Evolutionary conservation across 2,113 vertebrate genomes (phyloP).

Genomic region (Tupaia chinensis): DNA sequence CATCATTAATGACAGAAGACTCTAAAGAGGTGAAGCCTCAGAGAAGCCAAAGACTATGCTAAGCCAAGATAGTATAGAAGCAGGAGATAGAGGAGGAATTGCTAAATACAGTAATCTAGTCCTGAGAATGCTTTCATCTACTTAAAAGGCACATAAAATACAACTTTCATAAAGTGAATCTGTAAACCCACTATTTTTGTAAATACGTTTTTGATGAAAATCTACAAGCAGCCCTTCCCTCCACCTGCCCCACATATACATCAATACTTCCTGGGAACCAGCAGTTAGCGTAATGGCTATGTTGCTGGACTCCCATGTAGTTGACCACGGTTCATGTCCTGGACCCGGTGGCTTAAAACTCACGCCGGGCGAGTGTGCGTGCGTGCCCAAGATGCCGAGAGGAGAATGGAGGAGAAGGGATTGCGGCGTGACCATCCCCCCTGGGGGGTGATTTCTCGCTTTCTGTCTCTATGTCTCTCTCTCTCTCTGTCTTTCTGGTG

Average conservation of each 20-base stretch:
- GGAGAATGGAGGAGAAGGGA: too few species aligned
- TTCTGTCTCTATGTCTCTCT: too few species aligned
- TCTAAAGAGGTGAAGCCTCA: neutral
- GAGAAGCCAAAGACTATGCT: neutral
- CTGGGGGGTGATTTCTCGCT: too few species aligned
- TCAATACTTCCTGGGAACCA: neutral
- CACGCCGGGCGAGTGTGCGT: too few species aligned
- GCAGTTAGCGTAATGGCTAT: too few species aligned
- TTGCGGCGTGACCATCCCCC: too few species aligned
- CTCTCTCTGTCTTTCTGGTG: too few species aligned
- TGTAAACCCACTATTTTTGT: neutral
- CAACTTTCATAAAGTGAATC: neutral
- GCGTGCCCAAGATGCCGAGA: too few species aligned
- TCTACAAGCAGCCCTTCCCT: neutral
- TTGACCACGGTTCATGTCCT: too few species aligned
- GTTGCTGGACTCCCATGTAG: too few species aligned
- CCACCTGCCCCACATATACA: neutral
- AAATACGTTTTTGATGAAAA: conserved; percentile 3
- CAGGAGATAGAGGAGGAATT: neutral
- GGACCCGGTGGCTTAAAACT: too few species aligned
- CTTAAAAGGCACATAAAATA: conserved; percentile 2
- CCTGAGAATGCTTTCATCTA: neutral
- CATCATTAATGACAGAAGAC: neutral
- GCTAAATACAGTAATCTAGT: neutral
- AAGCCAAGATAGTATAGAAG: neutral